Evolutionary conservation across 2,888 invertebrate genomes (phyloP).

Genomic region (Idaea dimidiata): DNA sequence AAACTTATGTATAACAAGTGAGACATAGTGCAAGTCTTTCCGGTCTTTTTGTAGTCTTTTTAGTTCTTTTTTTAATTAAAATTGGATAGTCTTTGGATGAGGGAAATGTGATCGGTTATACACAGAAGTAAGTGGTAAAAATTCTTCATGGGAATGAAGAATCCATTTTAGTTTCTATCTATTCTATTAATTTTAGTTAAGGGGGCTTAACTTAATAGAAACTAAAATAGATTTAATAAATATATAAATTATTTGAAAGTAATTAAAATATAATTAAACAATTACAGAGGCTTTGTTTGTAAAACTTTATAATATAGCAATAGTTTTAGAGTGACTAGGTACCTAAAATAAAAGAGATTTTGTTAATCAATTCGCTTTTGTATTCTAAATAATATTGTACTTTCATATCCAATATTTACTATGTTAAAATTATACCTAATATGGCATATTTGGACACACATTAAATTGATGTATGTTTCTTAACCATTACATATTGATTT

Average conservation of each 20-base stretch:
- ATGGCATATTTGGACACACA: slow-evolving; percentile 14
- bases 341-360: slow-evolving; percentile 20
- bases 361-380: slow-evolving; percentile 12
- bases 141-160: no score
- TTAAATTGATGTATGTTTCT: slow-evolving; percentile 31
- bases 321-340: slow-evolving; percentile 12
- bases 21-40: no score
- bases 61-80: no score
- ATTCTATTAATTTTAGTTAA: no score
- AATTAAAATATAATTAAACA: background rate
- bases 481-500: slow-evolving; percentile 42
- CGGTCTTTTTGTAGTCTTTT: no score
- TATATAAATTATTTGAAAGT: background rate
- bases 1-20: no score
- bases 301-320: slow-evolving; percentile 7
- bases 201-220: no score
- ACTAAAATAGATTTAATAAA: background rate
- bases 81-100: no score
- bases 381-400: slow-evolving; percentile 14
- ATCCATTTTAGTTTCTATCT: no score
- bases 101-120: no score
- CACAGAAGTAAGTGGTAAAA: no score
- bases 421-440: background rate
- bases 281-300: slow-evolving; percentile 27
- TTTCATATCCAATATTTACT: slow-evolving; percentile 6